Conservation (phyloP, 1,140 invertebrate genomes). For the Nephila pilipes region DNA sequence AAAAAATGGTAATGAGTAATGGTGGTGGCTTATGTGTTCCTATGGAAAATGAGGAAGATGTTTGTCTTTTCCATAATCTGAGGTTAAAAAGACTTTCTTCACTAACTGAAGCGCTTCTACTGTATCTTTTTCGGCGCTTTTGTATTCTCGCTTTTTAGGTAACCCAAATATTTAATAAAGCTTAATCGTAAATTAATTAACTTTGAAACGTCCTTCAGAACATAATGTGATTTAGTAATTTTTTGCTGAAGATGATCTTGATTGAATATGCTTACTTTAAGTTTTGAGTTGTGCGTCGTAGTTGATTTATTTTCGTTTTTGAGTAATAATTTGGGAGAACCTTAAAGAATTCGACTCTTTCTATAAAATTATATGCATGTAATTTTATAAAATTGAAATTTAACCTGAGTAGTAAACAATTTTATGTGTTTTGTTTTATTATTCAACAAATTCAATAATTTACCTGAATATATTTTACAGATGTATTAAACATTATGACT, state of each 20-base stretch:
- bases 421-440: too few relatives aligned
- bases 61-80: conserved; percentile 56
- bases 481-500: too few relatives aligned
- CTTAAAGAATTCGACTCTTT: too few relatives aligned
- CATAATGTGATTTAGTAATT: background rate
- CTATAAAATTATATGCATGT: too few relatives aligned
- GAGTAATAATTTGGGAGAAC: too few relatives aligned
- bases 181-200: conserved; percentile 28
- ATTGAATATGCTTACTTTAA: background rate
- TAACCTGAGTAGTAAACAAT: too few relatives aligned
- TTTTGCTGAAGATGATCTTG: background rate
- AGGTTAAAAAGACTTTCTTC: conserved; percentile 34
- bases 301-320: too few relatives aligned
- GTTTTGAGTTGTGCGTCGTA: background rate
- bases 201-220: background rate
- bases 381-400: too few relatives aligned
- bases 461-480: too few relatives aligned
- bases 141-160: background rate
- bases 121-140: background rate
- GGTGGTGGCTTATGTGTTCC: conserved; percentile 35
- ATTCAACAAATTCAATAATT: too few relatives aligned
- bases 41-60: background rate
- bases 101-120: background rate
- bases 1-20: conserved; percentile 68
- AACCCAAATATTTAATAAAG: conserved; percentile 7